Evolutionary conservation across 2,797 vertebrate species (phyloP).

Genomic region (Alcedo quadribrachys): DNA sequence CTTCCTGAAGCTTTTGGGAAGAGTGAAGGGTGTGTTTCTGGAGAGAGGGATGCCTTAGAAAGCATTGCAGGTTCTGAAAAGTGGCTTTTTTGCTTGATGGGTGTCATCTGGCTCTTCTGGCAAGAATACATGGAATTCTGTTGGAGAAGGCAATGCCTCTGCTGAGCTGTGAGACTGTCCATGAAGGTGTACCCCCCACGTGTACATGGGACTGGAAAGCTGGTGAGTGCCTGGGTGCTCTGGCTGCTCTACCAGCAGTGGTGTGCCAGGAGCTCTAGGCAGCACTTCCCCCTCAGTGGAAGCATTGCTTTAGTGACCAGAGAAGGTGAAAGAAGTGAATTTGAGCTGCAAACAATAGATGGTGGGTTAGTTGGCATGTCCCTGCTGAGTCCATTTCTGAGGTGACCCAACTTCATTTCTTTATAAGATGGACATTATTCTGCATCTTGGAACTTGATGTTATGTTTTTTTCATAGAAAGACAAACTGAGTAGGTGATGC

Average conservation of each 20-base stretch:
- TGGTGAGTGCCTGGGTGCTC: neutral
- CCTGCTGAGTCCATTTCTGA: neutral
- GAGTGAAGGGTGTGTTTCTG: neutral
- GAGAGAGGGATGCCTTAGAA: neutral
- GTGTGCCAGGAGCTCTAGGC: neutral
- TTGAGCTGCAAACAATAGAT: neutral
- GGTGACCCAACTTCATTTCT: neutral
- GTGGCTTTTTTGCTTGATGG: neutral
- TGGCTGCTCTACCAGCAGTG: neutral
- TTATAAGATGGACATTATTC: neutral
- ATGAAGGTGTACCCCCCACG: neutral
- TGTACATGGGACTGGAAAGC: neutral
- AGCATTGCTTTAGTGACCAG: neutral
- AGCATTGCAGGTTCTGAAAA: neutral
- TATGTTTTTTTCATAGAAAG: neutral
- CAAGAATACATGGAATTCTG: neutral
- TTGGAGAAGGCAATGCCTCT: neutral
- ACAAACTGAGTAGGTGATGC: neutral
- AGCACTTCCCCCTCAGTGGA: neutral
- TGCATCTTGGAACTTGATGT: neutral
- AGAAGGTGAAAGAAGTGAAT: constrained; percentile 30
- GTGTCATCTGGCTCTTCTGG: neutral
- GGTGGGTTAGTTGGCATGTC: neutral
- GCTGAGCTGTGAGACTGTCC: neutral
- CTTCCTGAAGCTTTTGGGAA: neutral